Percentiles rank a stretch among this genome's conserved stretches.
Conservation (phyloP, 2,888 invertebrate genomes). For the Mimas tiliae region DNA sequence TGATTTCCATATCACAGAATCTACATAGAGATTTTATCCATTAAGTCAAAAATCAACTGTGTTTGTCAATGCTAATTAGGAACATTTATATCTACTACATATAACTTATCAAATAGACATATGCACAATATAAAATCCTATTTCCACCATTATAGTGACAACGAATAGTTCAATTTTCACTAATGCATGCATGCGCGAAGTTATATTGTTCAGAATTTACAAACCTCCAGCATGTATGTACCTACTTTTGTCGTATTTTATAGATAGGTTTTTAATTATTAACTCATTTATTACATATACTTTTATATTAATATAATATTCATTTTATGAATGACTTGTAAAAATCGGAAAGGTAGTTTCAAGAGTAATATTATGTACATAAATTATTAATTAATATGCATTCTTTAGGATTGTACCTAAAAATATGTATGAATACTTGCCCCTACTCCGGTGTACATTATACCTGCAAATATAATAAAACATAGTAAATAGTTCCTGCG, state of each 20-base stretch:
- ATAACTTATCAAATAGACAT: conserved; percentile 25
- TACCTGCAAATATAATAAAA: conserved; percentile 12
- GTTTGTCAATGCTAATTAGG: conserved; percentile 32
- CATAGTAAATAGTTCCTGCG: conserved; percentile 21
- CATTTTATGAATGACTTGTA: conserved; percentile 5
- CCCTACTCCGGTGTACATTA: background rate
- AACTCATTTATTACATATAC: conserved; percentile 2
- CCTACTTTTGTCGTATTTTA: conserved; percentile 39
- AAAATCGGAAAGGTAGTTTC: background rate
- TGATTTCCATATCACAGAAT: background rate
- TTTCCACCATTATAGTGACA: conserved; percentile 40
- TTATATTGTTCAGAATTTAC: conserved; percentile 36
- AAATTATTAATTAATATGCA: background rate
- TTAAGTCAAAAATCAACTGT: conserved; percentile 21
- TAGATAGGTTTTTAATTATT: conserved; percentile 30
- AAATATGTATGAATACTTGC: background rate
- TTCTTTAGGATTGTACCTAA: conserved; percentile 5
- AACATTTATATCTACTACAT: conserved; percentile 22
- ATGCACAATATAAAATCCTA: conserved; percentile 44
- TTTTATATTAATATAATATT: conserved; percentile 3
- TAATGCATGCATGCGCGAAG: conserved; percentile 60
- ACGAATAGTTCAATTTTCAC: conserved; percentile 42
- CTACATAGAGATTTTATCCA: background rate
- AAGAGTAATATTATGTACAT: conserved; percentile 8
- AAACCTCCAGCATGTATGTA: conserved; percentile 50